Evolutionary conservation across 2,113 vertebrate genomes (phyloP).

Genomic region (Oostethus manadensis): DNA sequence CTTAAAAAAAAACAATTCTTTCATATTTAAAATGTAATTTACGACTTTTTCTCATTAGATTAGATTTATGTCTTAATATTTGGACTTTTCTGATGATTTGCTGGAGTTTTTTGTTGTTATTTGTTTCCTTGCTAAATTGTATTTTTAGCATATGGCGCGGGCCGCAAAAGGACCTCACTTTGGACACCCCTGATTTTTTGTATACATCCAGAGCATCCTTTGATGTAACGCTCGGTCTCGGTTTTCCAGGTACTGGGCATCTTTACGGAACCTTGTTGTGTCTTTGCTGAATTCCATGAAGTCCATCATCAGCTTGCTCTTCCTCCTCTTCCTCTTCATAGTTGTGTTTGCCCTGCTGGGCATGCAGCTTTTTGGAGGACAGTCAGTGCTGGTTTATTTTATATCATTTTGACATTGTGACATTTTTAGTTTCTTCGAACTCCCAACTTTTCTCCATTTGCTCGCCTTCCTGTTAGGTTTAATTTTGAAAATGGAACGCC

Average conservation of each 20-base stretch:
- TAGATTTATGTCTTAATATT: too few species aligned
- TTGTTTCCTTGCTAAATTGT: too few species aligned
- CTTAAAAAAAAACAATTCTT: too few species aligned
- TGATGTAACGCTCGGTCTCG: conserved; percentile 1
- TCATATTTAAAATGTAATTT: too few species aligned
- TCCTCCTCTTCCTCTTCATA: conserved; percentile 96
- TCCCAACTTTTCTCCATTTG: not conserved
- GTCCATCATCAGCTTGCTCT: conserved; percentile 95
- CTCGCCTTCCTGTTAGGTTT: conserved; percentile 59
- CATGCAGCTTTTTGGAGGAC: conserved; percentile 96
- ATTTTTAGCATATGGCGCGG: too few species aligned
- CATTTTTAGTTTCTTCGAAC: not conserved
- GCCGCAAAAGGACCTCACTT: too few species aligned
- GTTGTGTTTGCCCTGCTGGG: conserved; percentile 93
- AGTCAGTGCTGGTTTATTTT: conserved; percentile 75
- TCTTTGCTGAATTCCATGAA: conserved; percentile 98
- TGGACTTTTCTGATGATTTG: too few species aligned
- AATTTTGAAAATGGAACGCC: conserved; percentile 88
- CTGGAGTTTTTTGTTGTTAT: too few species aligned
- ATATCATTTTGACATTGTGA: not conserved
- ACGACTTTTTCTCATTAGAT: too few species aligned
- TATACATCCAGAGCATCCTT: not conserved
- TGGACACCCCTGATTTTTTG: not conserved
- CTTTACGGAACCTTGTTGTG: conserved; percentile 90
- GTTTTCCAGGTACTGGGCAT: conserved; percentile 86